Evolutionary conservation across 1,140 invertebrate species (phyloP), one percentile per base, ranked within the genome.

Genomic region (Trichonephila clavata): DNA sequence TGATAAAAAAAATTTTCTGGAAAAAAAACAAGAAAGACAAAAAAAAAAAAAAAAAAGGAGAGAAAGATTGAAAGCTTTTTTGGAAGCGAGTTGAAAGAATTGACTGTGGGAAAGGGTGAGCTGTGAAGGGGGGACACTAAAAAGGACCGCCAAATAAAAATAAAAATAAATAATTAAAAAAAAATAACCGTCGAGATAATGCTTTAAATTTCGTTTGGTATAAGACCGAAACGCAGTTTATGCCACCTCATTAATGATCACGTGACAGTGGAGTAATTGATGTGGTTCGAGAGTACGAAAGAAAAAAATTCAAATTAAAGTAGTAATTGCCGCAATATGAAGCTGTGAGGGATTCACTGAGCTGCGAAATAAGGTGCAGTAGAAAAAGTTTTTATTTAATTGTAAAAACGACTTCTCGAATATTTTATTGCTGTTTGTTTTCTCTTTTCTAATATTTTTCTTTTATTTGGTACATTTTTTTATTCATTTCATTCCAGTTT

Each of bases 161-260:
- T 60, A 50, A 50, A 16, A 65, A 39, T 50, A 71, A 43, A 50
- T 50, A 50, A 50, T 10, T 50, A 5, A 24, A 50, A 90, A 50
- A 80, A 27, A 60, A 81, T 27, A 84, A 83, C 32, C 50, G 4
- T 21, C 24, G 14, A 59, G 57, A 77, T 80, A 77, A 90, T 80
- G 50, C 88, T 61, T 27, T 90, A 81, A 90, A 90, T 90, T 90
- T 81, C 88, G 68, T 90, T 90, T 77, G 83, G 83, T 84, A 27
- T 84, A 84, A 50, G 24, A 50, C 83, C 50, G 68, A 68, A 80
- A 90, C 88, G 50, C 68, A 90, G 83, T 88, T 68, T 68, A 68
- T 57, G 86, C 59, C 68, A 88, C 61, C 88, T 90, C 88, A 90
- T 90, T 90, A 90, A 90, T 68, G 88, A 59, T 90, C 88, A 90